Conservation (phyloP, 2,113 vertebrate species). For the Craseonycteris thonglongyai region DNA sequence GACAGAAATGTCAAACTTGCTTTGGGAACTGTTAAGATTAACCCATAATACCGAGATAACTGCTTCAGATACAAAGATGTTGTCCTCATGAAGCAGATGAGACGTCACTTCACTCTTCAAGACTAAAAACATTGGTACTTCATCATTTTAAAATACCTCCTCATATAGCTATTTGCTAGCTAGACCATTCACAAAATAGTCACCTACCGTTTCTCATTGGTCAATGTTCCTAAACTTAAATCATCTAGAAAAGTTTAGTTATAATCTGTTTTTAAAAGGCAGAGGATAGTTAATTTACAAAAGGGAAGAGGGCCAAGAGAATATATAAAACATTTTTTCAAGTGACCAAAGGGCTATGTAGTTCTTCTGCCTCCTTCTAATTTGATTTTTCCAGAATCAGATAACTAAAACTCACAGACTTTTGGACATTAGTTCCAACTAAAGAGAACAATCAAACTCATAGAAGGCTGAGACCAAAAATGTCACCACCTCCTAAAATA, state of each 20-base stretch:
- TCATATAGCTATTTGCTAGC: not conserved
- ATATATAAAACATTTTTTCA: not conserved
- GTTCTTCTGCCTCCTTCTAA: not conserved
- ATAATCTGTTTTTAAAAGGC: not conserved
- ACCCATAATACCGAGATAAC: not conserved
- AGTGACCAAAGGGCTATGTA: not conserved
- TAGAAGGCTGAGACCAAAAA: not conserved
- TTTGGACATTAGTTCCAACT: not conserved
- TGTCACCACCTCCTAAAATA: not conserved
- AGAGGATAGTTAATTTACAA: not conserved
- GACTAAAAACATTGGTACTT: not conserved
- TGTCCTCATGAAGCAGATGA: not conserved
- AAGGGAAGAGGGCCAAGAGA: not conserved
- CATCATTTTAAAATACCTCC: not conserved
- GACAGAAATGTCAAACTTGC: not conserved
- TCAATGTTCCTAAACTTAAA: not conserved
- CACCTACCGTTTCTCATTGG: not conserved
- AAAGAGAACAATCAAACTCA: not conserved
- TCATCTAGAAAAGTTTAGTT: not conserved
- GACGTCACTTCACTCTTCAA: not conserved
- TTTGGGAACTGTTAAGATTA: conserved; percentile 7
- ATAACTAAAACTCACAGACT: not conserved
- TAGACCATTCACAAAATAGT: not conserved
- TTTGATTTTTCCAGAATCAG: not conserved
- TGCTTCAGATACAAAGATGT: not conserved